Percentiles rank a stretch among this genome's conserved stretches.
Evolutionary conservation across 2,888 invertebrate genomes (phyloP).

Genomic region (Athetis lepigone): DNA sequence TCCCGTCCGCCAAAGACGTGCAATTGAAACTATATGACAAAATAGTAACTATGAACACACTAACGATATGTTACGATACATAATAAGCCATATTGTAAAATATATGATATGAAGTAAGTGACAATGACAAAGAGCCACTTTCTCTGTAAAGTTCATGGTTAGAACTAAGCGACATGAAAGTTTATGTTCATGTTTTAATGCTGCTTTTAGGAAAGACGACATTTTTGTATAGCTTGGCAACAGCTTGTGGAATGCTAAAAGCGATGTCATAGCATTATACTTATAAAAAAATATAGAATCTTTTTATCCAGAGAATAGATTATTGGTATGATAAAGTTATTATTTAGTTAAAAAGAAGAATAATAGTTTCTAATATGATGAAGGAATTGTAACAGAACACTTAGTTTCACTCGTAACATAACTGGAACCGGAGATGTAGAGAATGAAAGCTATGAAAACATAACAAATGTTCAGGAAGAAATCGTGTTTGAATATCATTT

Average conservation of each 20-base stretch:
- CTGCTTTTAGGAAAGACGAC: neutral
- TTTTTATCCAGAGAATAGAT: too few relatives aligned
- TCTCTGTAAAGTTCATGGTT: slow-evolving; percentile 50
- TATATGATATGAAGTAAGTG: slow-evolving; percentile 32
- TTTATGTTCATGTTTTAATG: slow-evolving; percentile 13
- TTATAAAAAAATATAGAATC: too few relatives aligned
- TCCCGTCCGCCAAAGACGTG: slow-evolving; percentile 63
- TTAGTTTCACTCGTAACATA: too few relatives aligned
- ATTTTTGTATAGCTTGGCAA: neutral
- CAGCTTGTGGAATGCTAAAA: neutral
- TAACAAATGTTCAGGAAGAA: too few relatives aligned
- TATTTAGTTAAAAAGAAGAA: too few relatives aligned
- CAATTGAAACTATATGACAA: slow-evolving; percentile 64
- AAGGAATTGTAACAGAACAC: too few relatives aligned
- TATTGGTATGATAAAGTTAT: too few relatives aligned
- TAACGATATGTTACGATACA: slow-evolving; percentile 53
- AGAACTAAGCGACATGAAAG: slow-evolving; percentile 30
- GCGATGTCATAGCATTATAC: too few relatives aligned
- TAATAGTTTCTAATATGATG: too few relatives aligned
- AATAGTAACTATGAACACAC: slow-evolving; percentile 47
- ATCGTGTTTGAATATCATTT: too few relatives aligned
- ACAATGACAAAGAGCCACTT: slow-evolving; percentile 28
- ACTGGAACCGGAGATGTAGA: too few relatives aligned
- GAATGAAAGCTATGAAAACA: too few relatives aligned
- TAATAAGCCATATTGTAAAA: slow-evolving; percentile 50